A percentile compares a stretch with the other conserved stretches of the same genome.
Evolutionary conservation across 1,140 invertebrate species (phyloP).

Genomic region (Drosophila willistoni): DNA sequence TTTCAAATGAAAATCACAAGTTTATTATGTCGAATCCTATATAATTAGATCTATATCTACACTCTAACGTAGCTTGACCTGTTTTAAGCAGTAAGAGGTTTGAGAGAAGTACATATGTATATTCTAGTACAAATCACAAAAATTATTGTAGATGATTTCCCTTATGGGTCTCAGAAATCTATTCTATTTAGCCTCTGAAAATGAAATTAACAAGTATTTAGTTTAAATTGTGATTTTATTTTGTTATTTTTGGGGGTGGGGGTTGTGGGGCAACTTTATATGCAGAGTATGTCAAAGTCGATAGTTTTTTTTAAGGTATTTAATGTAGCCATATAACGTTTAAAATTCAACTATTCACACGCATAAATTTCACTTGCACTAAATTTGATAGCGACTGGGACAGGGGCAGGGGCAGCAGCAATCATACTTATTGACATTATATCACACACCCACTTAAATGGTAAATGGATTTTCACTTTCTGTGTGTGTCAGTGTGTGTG

Average conservation of each 20-base stretch:
- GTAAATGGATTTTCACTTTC: conserved; percentile 64
- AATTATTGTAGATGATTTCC: no score
- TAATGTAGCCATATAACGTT: conserved; percentile 21
- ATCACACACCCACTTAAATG: conserved; percentile 62
- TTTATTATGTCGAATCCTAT: no score
- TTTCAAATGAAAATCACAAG: no score
- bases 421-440: conserved; percentile 46
- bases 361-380: conserved; percentile 78
- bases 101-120: no score
- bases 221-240: background rate
- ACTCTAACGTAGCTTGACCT: no score
- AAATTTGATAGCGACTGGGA: conserved; percentile 49
- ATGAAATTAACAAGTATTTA: no score
- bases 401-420: background rate
- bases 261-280: background rate
- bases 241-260: background rate
- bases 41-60: no score
- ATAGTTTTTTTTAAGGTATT: background rate
- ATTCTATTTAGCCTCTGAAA: no score
- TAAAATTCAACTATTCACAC: conserved; percentile 71
- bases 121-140: no score
- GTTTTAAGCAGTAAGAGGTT: no score
- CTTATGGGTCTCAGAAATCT: no score
- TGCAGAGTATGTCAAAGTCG: background rate
- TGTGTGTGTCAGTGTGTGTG: conserved; percentile 1